Base-by-base conservation (phyloP, 2,113 vertebrate species). In the Columba livia region DNA sequence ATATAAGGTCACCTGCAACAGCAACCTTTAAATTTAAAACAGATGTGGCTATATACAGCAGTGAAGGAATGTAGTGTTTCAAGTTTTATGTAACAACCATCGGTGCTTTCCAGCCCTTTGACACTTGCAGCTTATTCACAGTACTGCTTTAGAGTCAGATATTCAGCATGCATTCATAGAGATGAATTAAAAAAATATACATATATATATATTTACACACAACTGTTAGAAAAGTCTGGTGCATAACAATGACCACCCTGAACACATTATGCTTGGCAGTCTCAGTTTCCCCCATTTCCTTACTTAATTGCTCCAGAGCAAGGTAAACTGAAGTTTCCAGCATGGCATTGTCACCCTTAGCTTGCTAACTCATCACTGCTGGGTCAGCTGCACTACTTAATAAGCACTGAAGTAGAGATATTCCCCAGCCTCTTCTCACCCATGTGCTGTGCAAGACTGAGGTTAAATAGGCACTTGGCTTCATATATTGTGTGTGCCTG, bases 1-100 rank as follows among this genome's bases (percentile, higher is more conserved):
- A 95, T 94, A 89, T 92, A 94, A 97, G 95, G 93, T 96, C 96
- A 93, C 34, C 67, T 89, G 81, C 64, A 96, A 96, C 93, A 95
- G 77, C 80, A 96, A 89, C 87, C 93, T 95, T 94, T 96, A 94
- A 93, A 77, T 96, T 88, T 89, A 83, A 91, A 96, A 94, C 93
- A 94, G 87, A 80, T 94, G 91, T 96, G 96, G 67, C 51, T 51
- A 60, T 92, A 87, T 9, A 92, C 34, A 93, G 71, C 79, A 67
- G 56, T n/a, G 81, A 87, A 74, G 78, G 29, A 85, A 94, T 6
- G 36, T 47, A 24, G 29, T 36, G 64, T 47, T 93, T 48, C 0
- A 0, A 34, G 65, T 89, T 94, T 91, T 87, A 72, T 78, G 90
- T 87, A 94, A 86, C 93, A 91, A 92, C 82, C 70, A n/a, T 73